Evolutionary conservation across 92 coral and sea anemone species (phyloP).

Genomic region (Palythoa caribaeorum): DNA sequence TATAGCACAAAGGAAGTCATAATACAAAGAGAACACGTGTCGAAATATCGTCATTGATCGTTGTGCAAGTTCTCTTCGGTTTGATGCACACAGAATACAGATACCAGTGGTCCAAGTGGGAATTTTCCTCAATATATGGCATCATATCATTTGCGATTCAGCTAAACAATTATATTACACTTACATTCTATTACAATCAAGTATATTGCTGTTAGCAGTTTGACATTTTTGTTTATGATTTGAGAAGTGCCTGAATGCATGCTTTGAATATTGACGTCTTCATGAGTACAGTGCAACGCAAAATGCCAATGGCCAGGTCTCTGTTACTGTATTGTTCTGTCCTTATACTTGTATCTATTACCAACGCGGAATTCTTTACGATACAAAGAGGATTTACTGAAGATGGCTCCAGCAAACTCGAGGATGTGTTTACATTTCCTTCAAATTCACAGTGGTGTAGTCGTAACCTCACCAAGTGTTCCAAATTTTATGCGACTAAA

Average conservation of each 20-base stretch:
- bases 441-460: slow-evolving; percentile 10
- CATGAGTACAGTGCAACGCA: neutral
- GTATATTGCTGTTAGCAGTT: neutral
- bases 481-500: neutral
- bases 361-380: slow-evolving; percentile 17
- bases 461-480: neutral
- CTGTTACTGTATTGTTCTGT: neutral
- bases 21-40: neutral
- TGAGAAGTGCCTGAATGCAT: neutral
- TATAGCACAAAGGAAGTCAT: neutral
- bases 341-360: neutral
- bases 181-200: neutral
- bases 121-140: too few species aligned
- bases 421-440: slow-evolving; percentile 27
- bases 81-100: neutral
- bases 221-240: neutral
- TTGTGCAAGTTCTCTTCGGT: neutral
- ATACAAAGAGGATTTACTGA: slow-evolving; percentile 17
- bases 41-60: neutral
- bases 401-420: slow-evolving; percentile 25
- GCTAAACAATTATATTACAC: neutral
- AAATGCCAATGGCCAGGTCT: neutral
- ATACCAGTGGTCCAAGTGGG: too few species aligned
- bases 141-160: too few species aligned
- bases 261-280: neutral